Evolutionary conservation across 2,797 vertebrate genomes (phyloP), one percentile per base, ranked within the genome.

Genomic region (Rousettus madagascariensis): DNA sequence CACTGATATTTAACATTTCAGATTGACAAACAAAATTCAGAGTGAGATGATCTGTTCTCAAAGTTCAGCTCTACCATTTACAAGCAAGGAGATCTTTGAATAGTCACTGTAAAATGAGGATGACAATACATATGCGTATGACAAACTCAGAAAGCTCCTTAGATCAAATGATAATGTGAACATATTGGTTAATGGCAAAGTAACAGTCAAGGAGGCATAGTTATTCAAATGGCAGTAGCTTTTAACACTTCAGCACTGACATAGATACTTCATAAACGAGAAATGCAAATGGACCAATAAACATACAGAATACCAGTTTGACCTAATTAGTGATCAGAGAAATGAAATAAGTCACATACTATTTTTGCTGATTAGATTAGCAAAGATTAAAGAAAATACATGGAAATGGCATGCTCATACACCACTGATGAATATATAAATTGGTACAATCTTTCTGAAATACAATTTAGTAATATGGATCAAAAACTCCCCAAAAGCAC

Each of bases 351-450:
- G 77, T 72, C 19, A 46, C 33, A 51, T 12, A 24, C 4, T 43
- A n/a, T 17, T 72, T 92, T 86, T 92, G 51, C 19, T 92, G 24
- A 43, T 55, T 83, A 83, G 9, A 86, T 2, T 86, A 36, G 46
- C 63, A 86, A 93, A 71, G 26, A 90, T 69, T 89, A 86, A 86
- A 91, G 20, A 85, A 86, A 95, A 82, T 65, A 68, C 75, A 33
- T 43, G 66, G 22, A 65, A 84, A 63, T 57, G 33, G 41, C 9
- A 66, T 11, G 49, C 24, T 75, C 28, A 94, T 46, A 43, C 3
- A 83, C 71, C 43, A 61, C 22, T 63, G 16, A 3, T 55, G 59
- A 72, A 16, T 38, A 78, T 7, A 71, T 41, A 86, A 72, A 66
- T 49, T 46, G 41, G 36, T 84, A 3, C 9, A 46, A 24, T 72